Conservation (phyloP, 2,888 invertebrate species). For the Drosophila macrospina region DNA sequence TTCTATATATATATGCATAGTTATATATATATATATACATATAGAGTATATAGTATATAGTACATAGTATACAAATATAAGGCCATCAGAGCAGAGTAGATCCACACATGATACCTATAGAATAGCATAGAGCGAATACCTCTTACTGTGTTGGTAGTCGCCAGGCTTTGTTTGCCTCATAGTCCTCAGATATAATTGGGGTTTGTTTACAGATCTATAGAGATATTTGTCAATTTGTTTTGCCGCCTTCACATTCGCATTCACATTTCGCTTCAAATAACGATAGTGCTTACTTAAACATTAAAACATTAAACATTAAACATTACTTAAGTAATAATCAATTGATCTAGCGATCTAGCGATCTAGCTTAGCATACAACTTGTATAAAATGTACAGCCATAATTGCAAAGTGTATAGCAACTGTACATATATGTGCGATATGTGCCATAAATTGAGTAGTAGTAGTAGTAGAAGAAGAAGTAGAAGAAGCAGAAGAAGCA, state of each 20-base stretch:
- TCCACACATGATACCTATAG: constrained; percentile 51
- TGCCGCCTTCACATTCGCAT: constrained; percentile 61
- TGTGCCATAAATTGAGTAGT: constrained; percentile 72
- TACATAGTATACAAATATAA: no score
- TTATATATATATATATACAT: no score
- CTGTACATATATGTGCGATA: constrained; percentile 71
- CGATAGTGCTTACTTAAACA: constrained; percentile 37
- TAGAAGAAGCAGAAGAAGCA: no score
- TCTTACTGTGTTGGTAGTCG: constrained; percentile 17
- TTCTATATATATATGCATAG: not conserved
- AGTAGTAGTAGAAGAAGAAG: no score
- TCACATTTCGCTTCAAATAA: constrained; percentile 38
- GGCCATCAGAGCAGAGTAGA: constrained; percentile 46
- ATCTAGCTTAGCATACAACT: constrained; percentile 29
- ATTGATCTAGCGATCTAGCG: constrained; percentile 24
- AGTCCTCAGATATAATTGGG: constrained; percentile 2
- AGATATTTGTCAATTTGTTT: constrained; percentile 62
- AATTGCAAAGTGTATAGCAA: constrained; percentile 38
- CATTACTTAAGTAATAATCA: constrained; percentile 21
- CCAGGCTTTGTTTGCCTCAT: constrained; percentile 12
- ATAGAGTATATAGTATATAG: no score
- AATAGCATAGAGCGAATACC: constrained; percentile 2
- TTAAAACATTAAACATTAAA: not conserved
- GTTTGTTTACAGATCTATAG: constrained; percentile 6
- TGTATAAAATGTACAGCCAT: constrained; percentile 62